Percentiles rank a stretch among this genome's conserved stretches.
phyloP scores from a whole-genome alignment of 2,888 invertebrate species.

The Hoplodrina blanda region DNA sequence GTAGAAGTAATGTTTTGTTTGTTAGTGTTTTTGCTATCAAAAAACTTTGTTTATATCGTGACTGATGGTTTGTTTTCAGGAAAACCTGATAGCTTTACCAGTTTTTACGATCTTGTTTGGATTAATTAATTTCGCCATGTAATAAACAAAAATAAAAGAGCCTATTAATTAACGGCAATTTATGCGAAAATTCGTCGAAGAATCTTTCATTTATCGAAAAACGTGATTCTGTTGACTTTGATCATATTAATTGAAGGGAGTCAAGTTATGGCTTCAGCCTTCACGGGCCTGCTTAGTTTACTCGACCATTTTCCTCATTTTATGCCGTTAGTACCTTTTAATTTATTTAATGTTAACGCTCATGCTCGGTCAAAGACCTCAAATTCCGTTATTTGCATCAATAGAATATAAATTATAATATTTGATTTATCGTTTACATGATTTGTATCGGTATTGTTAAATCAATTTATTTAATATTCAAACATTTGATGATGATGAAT shows the following conservation, averaged over 20 bases:
- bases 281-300: conserved; percentile 27
- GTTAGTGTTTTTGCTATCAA: conserved; percentile 4
- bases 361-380: conserved; percentile 47
- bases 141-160: background rate
- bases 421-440: conserved; percentile 32
- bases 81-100: background rate
- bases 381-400: conserved; percentile 16
- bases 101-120: background rate
- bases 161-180: background rate
- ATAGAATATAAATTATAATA: conserved; percentile 13
- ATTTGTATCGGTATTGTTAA: conserved; percentile 23
- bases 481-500: conserved; percentile 8
- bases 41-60: conserved; percentile 17
- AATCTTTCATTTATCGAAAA: conserved; percentile 36
- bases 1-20: conserved; percentile 1
- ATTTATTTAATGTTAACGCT: conserved; percentile 37
- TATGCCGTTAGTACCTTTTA: conserved; percentile 9
- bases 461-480: conserved; percentile 11
- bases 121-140: background rate
- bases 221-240: conserved; percentile 49
- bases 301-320: conserved; percentile 41
- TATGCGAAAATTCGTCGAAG: background rate
- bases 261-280: conserved; percentile 44
- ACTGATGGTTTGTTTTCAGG: conserved; percentile 34
- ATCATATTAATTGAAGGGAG: conserved; percentile 45